A percentile compares a stretch with the other conserved stretches of the same genome.
Conservation (phyloP, 2,797 vertebrate species). For the Chiloscyllium punctatum region DNA sequence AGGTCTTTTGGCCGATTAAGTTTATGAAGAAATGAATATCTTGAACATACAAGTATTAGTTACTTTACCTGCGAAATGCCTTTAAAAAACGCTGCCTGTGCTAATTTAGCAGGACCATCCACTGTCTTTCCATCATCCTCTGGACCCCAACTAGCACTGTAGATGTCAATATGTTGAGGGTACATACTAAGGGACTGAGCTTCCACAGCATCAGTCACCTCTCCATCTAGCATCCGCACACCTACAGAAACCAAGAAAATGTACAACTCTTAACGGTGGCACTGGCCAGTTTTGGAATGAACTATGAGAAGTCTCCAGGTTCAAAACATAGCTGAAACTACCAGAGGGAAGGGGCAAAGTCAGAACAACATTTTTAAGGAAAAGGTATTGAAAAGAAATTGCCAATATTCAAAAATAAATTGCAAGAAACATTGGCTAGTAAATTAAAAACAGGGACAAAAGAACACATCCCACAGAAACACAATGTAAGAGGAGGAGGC, state of each 20-base stretch:
- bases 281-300: too few relatives aligned
- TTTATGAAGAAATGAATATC: neutral
- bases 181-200: conserved; percentile 90
- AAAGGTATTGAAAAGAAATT: neutral
- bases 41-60: neutral
- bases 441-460: neutral
- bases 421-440: neutral
- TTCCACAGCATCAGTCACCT: conserved; percentile 95
- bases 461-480: neutral
- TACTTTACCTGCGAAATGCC: conserved; percentile 79
- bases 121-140: conserved; percentile 97
- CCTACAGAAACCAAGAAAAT: conserved; percentile 57
- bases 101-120: conserved; percentile 87
- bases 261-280: neutral
- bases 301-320: neutral
- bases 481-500: too few relatives aligned
- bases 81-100: conserved; percentile 85
- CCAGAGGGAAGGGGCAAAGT: neutral
- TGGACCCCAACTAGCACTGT: conserved; percentile 97
- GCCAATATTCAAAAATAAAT: neutral
- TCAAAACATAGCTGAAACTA: neutral
- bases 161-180: conserved; percentile 91
- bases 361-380: neutral
- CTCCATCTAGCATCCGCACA: conserved; percentile 95
- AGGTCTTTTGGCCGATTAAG: neutral